Conservation (phyloP, 92 coral and sea anemone species). For the Ricordea florida region DNA sequence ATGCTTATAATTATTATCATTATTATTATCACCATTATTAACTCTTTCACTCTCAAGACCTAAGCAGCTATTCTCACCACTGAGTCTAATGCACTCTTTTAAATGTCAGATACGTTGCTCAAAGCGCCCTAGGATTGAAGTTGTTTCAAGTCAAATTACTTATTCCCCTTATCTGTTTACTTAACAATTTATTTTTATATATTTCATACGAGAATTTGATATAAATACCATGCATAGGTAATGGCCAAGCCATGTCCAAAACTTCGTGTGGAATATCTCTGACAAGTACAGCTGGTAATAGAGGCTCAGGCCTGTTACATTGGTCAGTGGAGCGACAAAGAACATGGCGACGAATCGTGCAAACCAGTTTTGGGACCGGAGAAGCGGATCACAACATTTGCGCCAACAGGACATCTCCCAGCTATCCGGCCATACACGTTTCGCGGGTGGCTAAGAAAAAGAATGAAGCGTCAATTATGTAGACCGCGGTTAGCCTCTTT, state of each 20-base stretch:
- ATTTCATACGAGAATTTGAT: too few relatives aligned
- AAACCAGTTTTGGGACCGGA: conserved; percentile 68
- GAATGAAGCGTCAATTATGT: neutral
- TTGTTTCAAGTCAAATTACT: too few relatives aligned
- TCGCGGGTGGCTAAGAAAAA: neutral
- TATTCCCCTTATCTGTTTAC: neutral
- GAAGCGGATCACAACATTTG: conserved; percentile 46
- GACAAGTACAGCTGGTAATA: conserved; percentile 83
- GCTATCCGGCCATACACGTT: conserved; percentile 74
- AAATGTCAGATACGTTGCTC: too few relatives aligned
- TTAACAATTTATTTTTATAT: neutral
- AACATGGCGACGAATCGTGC: conserved; percentile 64
- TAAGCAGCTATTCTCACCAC: too few relatives aligned
- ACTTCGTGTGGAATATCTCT: conserved; percentile 84
- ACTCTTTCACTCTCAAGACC: too few relatives aligned
- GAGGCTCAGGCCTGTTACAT: conserved; percentile 82
- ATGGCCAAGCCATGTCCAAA: conserved; percentile 72
- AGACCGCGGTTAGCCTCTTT: too few relatives aligned
- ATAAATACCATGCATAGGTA: conserved; percentile 78
- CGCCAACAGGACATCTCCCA: conserved; percentile 85
- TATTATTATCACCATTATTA: too few relatives aligned
- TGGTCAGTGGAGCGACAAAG: conserved; percentile 83
- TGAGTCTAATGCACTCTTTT: too few relatives aligned
- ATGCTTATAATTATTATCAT: too few relatives aligned
- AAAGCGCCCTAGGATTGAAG: too few relatives aligned